A percentile compares a stretch with the other conserved stretches of the same genome.
Conservation (phyloP, 2,113 vertebrate species). For the Ceyx margarethae region DNA sequence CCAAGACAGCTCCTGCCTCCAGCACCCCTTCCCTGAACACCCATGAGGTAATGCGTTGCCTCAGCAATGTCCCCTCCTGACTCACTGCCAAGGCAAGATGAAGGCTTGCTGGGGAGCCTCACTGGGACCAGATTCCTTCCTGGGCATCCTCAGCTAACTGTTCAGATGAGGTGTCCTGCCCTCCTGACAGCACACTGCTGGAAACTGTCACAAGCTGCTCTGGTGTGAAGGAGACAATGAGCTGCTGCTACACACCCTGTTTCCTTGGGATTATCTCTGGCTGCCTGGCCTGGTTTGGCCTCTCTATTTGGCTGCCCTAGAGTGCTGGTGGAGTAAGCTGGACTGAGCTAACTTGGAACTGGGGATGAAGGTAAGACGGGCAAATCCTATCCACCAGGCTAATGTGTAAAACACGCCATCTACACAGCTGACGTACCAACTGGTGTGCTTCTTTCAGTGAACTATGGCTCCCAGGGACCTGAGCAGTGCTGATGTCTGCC, state of each 20-base stretch:
- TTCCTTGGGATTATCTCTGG: conserved; percentile 19
- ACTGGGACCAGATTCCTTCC: not conserved
- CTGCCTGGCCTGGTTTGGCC: not conserved
- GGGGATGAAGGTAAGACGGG: not conserved
- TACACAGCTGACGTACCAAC: not conserved
- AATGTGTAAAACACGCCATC: not conserved
- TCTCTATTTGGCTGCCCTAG: not conserved
- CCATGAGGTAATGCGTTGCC: accelerated
- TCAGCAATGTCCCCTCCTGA: not conserved
- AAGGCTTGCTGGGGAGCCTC: not conserved
- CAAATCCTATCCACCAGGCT: not conserved
- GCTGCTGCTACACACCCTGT: not conserved
- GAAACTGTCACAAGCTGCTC: not conserved
- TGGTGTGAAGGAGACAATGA: not conserved
- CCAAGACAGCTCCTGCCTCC: not conserved
- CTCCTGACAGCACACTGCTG: not conserved
- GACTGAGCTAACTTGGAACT: not conserved
- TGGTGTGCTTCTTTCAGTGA: not conserved
- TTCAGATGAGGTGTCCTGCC: not conserved
- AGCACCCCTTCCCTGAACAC: not conserved
- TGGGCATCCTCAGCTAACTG: not conserved
- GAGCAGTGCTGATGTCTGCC: not conserved
- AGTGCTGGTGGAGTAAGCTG: not conserved
- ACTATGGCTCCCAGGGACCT: not conserved
- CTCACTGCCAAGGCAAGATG: not conserved